Percentiles rank a stretch among this genome's conserved stretches.
Evolutionary conservation across 2,888 invertebrate genomes (phyloP).

Genomic region (Pyralis farinalis): DNA sequence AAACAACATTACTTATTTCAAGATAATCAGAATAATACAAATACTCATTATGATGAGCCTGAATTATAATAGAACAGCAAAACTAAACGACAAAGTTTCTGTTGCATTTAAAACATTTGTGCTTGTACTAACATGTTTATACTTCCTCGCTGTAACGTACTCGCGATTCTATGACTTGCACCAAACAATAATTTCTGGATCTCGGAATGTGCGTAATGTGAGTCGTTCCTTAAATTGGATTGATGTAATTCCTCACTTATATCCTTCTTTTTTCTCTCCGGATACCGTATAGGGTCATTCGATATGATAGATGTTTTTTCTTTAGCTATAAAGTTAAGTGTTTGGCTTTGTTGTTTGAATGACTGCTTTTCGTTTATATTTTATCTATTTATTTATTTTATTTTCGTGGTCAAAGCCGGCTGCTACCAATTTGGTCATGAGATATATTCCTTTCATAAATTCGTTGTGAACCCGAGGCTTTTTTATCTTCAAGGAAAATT

Average conservation of each 20-base stretch:
- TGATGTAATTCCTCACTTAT: conserved; percentile 63
- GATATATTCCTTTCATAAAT: no score
- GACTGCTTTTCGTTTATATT: conserved; percentile 9
- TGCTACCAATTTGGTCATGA: no score
- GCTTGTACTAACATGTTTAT: no score
- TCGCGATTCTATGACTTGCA: conserved; percentile 14
- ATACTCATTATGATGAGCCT: no score
- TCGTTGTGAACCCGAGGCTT: no score
- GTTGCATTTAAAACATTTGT: no score
- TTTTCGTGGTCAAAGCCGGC: conserved; percentile 3
- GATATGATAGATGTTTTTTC: conserved; percentile 46
- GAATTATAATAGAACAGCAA: no score
- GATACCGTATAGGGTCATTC: conserved; percentile 31
- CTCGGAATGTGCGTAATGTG: conserved; percentile 59
- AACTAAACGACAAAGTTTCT: no score
- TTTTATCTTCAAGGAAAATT: no score
- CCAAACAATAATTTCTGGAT: conserved; percentile 48
- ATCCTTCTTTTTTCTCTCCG: conserved; percentile 35
- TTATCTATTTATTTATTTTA: conserved; percentile 14
- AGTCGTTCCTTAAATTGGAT: conserved; percentile 70
- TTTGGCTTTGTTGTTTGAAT: conserved; percentile 26
- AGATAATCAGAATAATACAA: no score
- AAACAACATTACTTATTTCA: no score
- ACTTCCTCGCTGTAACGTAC: not conserved
- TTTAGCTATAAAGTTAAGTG: conserved; percentile 32